phyloP scores from a whole-genome alignment of 2,797 vertebrate genomes.

The Jordanella pulchra region DNA sequence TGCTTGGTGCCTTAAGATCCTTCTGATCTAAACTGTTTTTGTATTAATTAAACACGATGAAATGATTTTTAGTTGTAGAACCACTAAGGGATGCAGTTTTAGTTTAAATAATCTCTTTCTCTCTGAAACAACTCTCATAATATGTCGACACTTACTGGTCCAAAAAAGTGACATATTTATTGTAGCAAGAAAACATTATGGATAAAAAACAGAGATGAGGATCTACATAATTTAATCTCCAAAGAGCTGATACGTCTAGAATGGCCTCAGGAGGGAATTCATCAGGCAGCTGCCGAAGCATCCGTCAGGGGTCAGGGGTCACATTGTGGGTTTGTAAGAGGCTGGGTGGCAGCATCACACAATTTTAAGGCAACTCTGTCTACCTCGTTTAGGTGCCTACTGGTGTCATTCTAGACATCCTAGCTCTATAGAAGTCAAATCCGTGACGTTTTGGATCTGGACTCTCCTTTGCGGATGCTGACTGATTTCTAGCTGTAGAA shows the following conservation, averaged over 20 bases:
- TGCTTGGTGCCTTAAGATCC: not conserved
- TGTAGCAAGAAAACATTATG: too few relatives aligned
- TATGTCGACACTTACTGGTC: not conserved
- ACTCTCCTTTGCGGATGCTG: not conserved
- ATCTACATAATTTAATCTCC: too few relatives aligned
- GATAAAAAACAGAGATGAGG: not conserved
- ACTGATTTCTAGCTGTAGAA: not conserved
- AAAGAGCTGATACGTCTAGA: not conserved
- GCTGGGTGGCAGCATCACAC: too few relatives aligned
- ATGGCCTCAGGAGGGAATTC: too few relatives aligned
- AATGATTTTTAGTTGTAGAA: not conserved
- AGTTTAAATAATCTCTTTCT: not conserved
- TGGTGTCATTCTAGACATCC: not conserved
- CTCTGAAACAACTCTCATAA: not conserved
- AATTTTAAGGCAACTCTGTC: not conserved
- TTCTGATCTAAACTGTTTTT: too few relatives aligned
- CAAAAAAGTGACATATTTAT: not conserved
- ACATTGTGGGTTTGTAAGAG: too few relatives aligned
- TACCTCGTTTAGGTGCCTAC: not conserved
- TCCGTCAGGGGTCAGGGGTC: not conserved
- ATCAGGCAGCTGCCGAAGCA: too few relatives aligned
- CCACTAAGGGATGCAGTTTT: not conserved
- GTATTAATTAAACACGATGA: not conserved
- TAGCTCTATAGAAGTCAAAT: not conserved
- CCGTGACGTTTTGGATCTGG: not conserved